These are phyloP conservation scores for Periparus ater DNA, from an alignment of 2,797 vertebrate genomes.

Conservation along the genomic window DNA sequence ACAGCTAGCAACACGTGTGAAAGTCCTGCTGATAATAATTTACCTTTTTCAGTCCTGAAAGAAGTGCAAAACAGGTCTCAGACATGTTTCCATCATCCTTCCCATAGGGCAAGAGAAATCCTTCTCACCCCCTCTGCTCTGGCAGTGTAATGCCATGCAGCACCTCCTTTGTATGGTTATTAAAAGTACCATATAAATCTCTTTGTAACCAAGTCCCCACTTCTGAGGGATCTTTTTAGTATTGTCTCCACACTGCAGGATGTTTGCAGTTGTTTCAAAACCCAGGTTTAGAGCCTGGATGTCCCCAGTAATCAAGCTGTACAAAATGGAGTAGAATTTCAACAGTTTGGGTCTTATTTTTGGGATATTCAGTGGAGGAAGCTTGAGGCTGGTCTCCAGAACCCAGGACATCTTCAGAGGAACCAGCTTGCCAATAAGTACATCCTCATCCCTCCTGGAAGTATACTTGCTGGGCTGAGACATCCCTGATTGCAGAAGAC, in stretches of 20 bases:
- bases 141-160: neutral
- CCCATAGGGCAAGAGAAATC: neutral
- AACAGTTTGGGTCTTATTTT: neutral
- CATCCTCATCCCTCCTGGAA: neutral
- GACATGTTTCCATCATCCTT: neutral
- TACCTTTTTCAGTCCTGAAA: neutral
- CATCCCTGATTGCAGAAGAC: neutral
- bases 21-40: neutral
- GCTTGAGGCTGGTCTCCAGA: fast-evolving
- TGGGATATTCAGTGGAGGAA: neutral
- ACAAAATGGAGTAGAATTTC: neutral
- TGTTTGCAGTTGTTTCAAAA: neutral
- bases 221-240: neutral
- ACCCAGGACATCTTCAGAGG: neutral
- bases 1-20: neutral
- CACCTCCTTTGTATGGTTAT: neutral
- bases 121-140: neutral
- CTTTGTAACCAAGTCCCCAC: neutral
- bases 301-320: neutral
- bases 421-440: neutral
- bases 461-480: neutral
- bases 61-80: neutral
- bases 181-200: neutral
- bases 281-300: neutral
- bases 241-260: neutral